Conservation (phyloP, 2,113 vertebrate genomes). For the Riparia riparia region DNA sequence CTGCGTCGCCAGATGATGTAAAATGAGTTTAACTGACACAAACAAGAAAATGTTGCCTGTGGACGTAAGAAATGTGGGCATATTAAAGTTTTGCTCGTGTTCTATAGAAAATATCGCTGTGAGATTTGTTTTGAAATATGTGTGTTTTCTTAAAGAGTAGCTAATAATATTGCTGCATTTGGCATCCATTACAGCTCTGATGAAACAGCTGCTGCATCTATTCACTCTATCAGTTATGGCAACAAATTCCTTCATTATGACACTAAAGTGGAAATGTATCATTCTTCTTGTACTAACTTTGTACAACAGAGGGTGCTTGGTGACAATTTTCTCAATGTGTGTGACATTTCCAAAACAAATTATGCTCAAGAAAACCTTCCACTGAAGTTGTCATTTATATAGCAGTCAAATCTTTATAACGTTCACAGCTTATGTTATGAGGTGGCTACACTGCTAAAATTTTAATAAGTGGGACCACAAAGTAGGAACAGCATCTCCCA, state of each 20-base stretch:
- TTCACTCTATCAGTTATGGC: constrained; percentile 67
- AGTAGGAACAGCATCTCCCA: not conserved
- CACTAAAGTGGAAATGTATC: constrained; percentile 77
- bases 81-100: not conserved
- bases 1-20: not conserved
- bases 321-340: constrained; percentile 69
- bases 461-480: constrained; percentile 15
- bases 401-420: not conserved
- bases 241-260: constrained; percentile 73
- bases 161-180: constrained; percentile 45
- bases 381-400: constrained; percentile 39
- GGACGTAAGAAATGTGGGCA: not conserved
- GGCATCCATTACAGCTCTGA: constrained; percentile 44
- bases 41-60: not conserved
- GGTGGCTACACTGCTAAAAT: constrained; percentile 40
- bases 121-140: constrained; percentile 51
- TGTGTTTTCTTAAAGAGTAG: constrained; percentile 5
- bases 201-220: constrained; percentile 72
- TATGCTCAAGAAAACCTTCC: constrained; percentile 56
- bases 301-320: constrained; percentile 74
- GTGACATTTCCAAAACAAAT: constrained; percentile 70
- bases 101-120: not conserved
- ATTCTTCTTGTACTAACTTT: constrained; percentile 71
- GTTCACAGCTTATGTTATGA: constrained; percentile 39
- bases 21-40: not conserved